Evolutionary conservation across 2,888 invertebrate genomes (phyloP), one percentile per base, ranked within the genome.

Genomic region (Marasmarcha lunaedactyla): DNA sequence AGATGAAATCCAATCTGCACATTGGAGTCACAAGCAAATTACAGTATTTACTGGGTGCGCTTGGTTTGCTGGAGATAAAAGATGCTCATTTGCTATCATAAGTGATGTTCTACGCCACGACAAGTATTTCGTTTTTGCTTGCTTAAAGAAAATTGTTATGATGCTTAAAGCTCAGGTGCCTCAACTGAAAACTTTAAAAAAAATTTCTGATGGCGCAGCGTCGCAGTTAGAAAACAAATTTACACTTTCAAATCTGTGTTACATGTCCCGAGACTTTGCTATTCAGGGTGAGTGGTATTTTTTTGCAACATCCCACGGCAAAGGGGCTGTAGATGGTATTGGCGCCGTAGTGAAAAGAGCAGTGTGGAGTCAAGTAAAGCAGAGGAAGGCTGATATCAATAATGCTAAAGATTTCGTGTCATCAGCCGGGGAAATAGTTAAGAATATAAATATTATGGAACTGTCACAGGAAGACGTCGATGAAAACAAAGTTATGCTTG

Each of bases 291-390:
- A 49, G 43, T 51, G 50, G 49, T 46, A 48, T 34, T 47, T 48
- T 42, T 47, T 51, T 39, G 41, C 49, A 42, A 42, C 45, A 36
- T 45, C 44, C 35, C 46, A 49, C 33, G 45, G 49, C 14, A 48
- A 47, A 47, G 47, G 49, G 46, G 48, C 47, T 15, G 47, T 53
- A 27, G 48, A 53, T 45, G 47, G 52, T 42, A 39, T 49, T 14
- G 49, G 48, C 43, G 49, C 36, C 35, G 40, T 30, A 37, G 44
- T 49, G 30, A 49, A 48, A 42, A 43, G 47, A 38, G 38, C 43
- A 14, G 41, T 46, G 41, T 48, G 43, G 50, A 46, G 43, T 27
- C 25, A 45, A 7, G 49, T 51, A 40, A 49, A 49, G 41, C 42
- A 46, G 15, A 43, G 50, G 30, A 46, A 37, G 20, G 20, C 7